A percentile compares a stretch with the other conserved stretches of the same genome.
These are phyloP conservation scores for Brachypterus glaber DNA, from an alignment of 2,888 invertebrate species.

Conservation along the genomic window DNA sequence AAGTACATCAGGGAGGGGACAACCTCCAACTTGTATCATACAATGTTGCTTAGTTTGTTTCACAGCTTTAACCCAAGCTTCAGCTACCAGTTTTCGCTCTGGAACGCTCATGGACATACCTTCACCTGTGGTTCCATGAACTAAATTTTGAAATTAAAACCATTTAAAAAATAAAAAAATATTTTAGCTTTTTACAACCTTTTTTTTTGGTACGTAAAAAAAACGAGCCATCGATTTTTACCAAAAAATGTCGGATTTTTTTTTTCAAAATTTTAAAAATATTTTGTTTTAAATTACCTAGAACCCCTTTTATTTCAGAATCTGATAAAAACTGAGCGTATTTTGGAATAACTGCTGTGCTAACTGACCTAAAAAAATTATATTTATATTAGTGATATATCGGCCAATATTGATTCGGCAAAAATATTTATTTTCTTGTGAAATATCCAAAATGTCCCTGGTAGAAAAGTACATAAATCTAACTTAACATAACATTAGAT, in stretches of 20 bases:
- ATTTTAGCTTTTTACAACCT: background rate
- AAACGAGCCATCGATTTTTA: background rate
- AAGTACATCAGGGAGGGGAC: conserved; percentile 56
- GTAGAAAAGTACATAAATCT: too few relatives aligned
- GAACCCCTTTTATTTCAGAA: conserved; percentile 54
- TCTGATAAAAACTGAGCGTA: conserved; percentile 57
- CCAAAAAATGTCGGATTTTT: background rate
- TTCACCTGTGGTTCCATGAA: conserved; percentile 75
- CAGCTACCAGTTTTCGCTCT: conserved; percentile 58
- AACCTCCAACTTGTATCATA: conserved; percentile 66
- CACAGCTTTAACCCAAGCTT: conserved; percentile 54
- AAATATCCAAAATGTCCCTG: too few relatives aligned
- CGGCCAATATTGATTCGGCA: too few relatives aligned
- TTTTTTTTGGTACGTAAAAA: background rate
- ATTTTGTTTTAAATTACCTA: conserved; percentile 46
- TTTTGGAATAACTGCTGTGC: conserved; percentile 36
- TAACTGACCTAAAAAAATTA: conserved; percentile 25
- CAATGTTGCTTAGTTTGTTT: conserved; percentile 48
- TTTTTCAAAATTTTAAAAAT: conserved; percentile 5
- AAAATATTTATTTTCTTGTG: conserved; percentile 1
- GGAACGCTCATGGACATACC: conserved; percentile 54
- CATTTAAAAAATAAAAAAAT: conserved; percentile 9
- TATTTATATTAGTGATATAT: too few relatives aligned
- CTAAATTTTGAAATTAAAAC: conserved; percentile 38
- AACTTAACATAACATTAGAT: too few relatives aligned